These are phyloP conservation scores for Scolanthus callimorphus DNA, from an alignment of 92 coral and sea anemone genomes.

Conservation along the genomic window DNA sequence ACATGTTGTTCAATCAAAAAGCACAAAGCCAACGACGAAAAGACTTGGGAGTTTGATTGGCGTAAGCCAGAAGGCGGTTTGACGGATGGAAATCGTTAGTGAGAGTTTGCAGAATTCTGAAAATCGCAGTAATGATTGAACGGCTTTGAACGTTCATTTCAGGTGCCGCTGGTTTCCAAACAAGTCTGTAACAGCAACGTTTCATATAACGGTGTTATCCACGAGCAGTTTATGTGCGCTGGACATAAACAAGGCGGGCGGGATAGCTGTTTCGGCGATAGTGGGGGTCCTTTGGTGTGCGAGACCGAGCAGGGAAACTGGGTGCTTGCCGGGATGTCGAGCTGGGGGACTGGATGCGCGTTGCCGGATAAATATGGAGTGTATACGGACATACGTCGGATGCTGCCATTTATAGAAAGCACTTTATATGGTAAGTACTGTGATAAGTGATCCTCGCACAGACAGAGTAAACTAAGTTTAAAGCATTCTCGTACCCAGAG, in stretches of 20 bases:
- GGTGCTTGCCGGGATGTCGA: conserved; percentile 80
- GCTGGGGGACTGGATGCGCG: conserved; percentile 96
- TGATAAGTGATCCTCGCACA: too few species aligned
- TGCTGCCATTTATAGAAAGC: conserved; percentile 82
- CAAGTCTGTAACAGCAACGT: conserved; percentile 68
- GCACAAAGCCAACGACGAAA: too few species aligned
- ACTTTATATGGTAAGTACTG: conserved; percentile 70
- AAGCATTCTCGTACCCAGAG: too few species aligned
- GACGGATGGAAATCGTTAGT: too few species aligned
- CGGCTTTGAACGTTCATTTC: too few species aligned
- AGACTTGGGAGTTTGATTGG: too few species aligned
- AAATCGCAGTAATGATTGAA: too few species aligned
- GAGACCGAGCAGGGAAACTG: conserved; percentile 76
- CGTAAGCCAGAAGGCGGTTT: too few species aligned
- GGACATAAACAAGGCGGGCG: conserved; percentile 76
- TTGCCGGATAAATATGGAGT: conserved; percentile 81
- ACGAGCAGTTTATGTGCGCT: conserved; percentile 84
- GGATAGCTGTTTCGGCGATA: conserved; percentile 91
- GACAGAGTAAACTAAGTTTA: too few species aligned
- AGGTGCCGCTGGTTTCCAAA: conserved; percentile 70
- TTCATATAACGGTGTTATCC: conserved; percentile 69
- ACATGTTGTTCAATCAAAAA: too few species aligned
- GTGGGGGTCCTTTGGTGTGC: conserved; percentile 96
- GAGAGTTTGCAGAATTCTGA: too few species aligned
- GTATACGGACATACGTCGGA: conserved; percentile 69